Base-by-base conservation (phyloP, 2,113 vertebrate genomes). In the Galeopterus variegatus region DNA sequence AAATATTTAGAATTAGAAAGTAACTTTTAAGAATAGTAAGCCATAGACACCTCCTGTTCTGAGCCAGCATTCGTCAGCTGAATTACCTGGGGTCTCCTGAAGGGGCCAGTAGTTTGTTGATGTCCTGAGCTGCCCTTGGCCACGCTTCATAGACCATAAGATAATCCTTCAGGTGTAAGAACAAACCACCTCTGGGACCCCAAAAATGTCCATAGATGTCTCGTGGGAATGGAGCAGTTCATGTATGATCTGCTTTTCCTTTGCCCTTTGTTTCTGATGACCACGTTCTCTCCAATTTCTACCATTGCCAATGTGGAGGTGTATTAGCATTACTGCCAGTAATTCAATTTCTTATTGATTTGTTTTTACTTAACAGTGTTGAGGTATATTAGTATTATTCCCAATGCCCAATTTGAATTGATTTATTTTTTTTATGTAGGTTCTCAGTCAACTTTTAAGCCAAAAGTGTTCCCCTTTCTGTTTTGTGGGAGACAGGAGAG, bases 21-120 rank as follows among this genome's bases (percentile, higher is more conserved):
- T 52, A 50, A 54, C 86, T 95, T 90, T 79, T 41, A 85, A 45
- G 93, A 91, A 56, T 50, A 52, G 33, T 36, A 50, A 67, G 36
- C 48, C n/a, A 4, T 70, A 60, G 28, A 18, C 33, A 21, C 28
- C 54, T 76, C 5, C 69, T n/a, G 69, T 45, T 50, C 60, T 58
- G 69, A 92, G 36, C 67, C 8, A 54, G 12, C 7, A 45, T 56
- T 60, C 19, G 9, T 81, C 36, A 69, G 14, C 36, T 64, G 41
- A 18, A 24, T 19, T 31, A 19, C 17, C 12, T 19, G 26, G 8
- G 19, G 2, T 33, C 41, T 28, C n/a, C 62, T 75, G 33, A 33
- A 28, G 3, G 15, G 28, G 64, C 69, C 24, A 58, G 3, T 15
- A 21, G 28, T 83, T 65, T 60, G 33, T 50, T 85, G 62, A 36